Conservation (phyloP, 1,140 invertebrate species). For the Meloidogyne floridensis region DNA sequence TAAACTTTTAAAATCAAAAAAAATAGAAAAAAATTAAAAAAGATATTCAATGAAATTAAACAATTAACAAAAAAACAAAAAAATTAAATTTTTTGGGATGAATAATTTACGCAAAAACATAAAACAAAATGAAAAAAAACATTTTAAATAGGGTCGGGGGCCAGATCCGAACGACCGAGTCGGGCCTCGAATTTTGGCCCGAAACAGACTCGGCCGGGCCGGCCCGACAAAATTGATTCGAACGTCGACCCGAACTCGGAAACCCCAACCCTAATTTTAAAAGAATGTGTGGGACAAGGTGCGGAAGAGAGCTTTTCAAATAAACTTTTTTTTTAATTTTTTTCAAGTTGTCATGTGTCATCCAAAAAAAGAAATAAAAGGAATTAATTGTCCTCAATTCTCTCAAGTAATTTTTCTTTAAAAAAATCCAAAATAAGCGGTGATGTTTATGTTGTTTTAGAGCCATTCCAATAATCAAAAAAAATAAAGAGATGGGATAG, state of each 20-base stretch:
- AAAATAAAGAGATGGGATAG: neutral
- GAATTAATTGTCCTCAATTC: neutral
- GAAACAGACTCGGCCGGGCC: too few relatives aligned
- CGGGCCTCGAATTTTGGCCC: too few relatives aligned
- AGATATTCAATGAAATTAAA: neutral
- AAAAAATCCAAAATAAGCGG: neutral
- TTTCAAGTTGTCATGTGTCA: neutral
- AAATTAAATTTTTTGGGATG: neutral
- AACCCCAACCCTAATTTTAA: neutral
- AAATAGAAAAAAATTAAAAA: neutral
- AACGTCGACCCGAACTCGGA: too few relatives aligned
- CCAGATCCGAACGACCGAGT: too few relatives aligned
- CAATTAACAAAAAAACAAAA: neutral
- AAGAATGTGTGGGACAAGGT: neutral
- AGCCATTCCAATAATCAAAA: neutral
- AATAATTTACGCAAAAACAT: slow-evolving; percentile 8
- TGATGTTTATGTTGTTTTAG: neutral
- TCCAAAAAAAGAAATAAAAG: neutral
- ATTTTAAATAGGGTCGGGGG: too few relatives aligned
- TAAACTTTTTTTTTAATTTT: neutral
- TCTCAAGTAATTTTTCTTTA: neutral
- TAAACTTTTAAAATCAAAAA: neutral
- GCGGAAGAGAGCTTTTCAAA: neutral
- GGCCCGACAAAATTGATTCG: too few relatives aligned
- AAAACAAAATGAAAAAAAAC: slow-evolving; percentile 2